These are phyloP conservation scores for Fragum whitleyi DNA, from an alignment of 2,888 invertebrate species.

Conservation along the genomic window DNA sequence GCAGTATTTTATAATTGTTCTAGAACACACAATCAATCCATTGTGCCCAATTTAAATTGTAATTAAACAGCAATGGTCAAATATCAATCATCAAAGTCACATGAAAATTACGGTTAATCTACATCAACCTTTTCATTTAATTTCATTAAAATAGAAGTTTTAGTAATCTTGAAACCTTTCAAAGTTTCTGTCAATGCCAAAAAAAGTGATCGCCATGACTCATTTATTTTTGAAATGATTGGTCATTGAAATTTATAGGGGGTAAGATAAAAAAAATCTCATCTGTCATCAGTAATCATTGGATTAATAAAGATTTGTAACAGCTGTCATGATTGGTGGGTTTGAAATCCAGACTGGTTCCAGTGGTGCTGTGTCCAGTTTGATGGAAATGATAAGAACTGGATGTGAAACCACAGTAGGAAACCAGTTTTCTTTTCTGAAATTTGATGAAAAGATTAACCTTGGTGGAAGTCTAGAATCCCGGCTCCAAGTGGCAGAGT, in stretches of 20 bases:
- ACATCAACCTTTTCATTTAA: background rate
- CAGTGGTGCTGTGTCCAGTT: slow-evolving; percentile 14
- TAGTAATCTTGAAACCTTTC: background rate
- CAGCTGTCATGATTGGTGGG: slow-evolving; percentile 24
- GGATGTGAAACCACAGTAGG: slow-evolving; percentile 22
- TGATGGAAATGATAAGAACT: slow-evolving; percentile 28
- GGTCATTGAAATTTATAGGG: background rate
- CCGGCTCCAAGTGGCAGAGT: too few relatives aligned
- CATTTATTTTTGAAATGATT: background rate
- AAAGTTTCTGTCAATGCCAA: background rate
- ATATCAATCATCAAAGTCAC: too few relatives aligned
- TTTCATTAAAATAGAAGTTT: background rate
- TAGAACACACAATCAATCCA: too few relatives aligned
- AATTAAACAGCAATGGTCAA: too few relatives aligned
- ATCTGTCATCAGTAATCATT: slow-evolving; percentile 11
- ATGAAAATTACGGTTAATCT: too few relatives aligned
- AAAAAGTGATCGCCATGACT: background rate
- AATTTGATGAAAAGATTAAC: slow-evolving; percentile 24
- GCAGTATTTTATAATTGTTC: too few relatives aligned
- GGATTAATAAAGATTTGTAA: slow-evolving; percentile 6
- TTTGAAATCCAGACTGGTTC: slow-evolving; percentile 20
- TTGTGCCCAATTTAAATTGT: too few relatives aligned
- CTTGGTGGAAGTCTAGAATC: background rate
- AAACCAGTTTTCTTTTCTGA: slow-evolving; percentile 11
- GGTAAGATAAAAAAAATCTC: background rate